phyloP scores from a whole-genome alignment of 2,888 invertebrate genomes.

The Drosophila pseudotakahashii region DNA sequence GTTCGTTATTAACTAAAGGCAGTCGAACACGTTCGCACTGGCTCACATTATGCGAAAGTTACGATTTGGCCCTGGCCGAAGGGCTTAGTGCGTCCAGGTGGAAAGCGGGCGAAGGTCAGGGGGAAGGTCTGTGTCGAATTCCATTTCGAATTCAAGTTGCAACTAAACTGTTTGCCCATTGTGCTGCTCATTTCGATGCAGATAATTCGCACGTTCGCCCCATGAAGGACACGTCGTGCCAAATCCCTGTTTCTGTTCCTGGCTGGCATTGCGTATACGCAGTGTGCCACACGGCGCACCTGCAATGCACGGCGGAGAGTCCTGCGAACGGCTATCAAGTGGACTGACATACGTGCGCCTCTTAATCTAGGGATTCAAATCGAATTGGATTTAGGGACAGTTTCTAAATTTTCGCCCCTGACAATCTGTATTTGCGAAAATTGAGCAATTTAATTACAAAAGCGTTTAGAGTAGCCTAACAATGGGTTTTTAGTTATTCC shows the following conservation, averaged over 20 bases:
- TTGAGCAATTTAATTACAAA: background rate
- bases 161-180: constrained; percentile 43
- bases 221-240: constrained; percentile 22
- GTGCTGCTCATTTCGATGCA: constrained; percentile 39
- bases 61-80: constrained; percentile 5
- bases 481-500: too few relatives aligned
- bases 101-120: constrained; percentile 11
- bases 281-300: constrained; percentile 12
- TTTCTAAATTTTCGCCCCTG: background rate
- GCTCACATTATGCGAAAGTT: background rate
- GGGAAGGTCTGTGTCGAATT: constrained; percentile 28
- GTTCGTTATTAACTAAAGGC: constrained; percentile 51
- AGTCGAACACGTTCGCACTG: constrained; percentile 16
- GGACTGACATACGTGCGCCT: constrained; percentile 8
- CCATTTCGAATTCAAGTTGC: constrained; percentile 34
- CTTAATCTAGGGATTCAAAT: background rate
- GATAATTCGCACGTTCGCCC: constrained; percentile 46
- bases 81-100: constrained; percentile 14
- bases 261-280: constrained; percentile 51
- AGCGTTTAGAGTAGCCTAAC: too few relatives aligned
- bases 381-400: background rate
- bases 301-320: constrained; percentile 2
- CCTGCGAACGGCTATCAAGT: background rate
- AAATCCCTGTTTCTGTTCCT: constrained; percentile 5
- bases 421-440: background rate